A percentile compares a stretch with the other conserved stretches of the same genome.
Conservation (phyloP, 1,140 invertebrate genomes). For the Himalopsyche phryganea region DNA sequence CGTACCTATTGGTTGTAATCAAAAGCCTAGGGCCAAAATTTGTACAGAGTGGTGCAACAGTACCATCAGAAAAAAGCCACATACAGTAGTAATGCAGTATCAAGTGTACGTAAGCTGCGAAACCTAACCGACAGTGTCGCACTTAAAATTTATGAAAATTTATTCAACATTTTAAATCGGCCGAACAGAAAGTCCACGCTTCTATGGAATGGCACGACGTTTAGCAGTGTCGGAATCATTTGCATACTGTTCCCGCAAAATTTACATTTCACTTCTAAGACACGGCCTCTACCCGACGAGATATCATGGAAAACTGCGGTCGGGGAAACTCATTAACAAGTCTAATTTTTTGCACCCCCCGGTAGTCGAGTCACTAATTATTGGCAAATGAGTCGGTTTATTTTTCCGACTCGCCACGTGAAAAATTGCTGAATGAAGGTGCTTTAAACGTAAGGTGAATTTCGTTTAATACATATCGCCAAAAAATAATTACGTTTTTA, state of each 20-base stretch:
- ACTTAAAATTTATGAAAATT: slow-evolving; percentile 32
- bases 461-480: no score
- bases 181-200: slow-evolving; percentile 5
- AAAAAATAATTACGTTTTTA: no score
- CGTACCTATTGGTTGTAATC: no score
- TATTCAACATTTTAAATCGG: slow-evolving; percentile 34
- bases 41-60: no score
- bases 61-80: no score
- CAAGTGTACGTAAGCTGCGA: no score
- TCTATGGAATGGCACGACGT: slow-evolving; percentile 25
- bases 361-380: slow-evolving; percentile 27
- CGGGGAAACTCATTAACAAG: slow-evolving; percentile 29
- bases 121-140: no score
- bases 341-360: slow-evolving; percentile 32
- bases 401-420: slow-evolving; percentile 9
- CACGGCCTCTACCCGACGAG: slow-evolving; percentile 6
- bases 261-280: slow-evolving; percentile 27
- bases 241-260: slow-evolving; percentile 26
- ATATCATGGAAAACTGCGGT: slow-evolving; percentile 26
- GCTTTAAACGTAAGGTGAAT: no score
- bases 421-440: no score
- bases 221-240: slow-evolving; percentile 32
- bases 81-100: no score
- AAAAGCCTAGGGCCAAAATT: no score
- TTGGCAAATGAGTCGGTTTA: slow-evolving; percentile 30